These are phyloP conservation scores for Hydraecia micacea DNA, from an alignment of 2,888 invertebrate species.

Conservation along the genomic window DNA sequence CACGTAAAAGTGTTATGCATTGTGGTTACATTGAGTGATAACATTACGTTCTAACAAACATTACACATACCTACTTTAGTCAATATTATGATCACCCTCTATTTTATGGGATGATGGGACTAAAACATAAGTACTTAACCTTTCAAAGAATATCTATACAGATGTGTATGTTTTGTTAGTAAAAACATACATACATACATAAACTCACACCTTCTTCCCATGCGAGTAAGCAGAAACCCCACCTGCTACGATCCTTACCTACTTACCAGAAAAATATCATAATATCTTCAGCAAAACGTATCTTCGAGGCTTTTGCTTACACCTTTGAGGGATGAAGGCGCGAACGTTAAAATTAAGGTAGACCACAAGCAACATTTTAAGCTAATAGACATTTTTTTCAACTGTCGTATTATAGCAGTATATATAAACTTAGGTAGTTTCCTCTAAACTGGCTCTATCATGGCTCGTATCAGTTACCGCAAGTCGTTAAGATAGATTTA, in stretches of 20 bases:
- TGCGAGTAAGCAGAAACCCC: not conserved
- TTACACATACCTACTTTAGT: not conserved
- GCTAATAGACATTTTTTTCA: not conserved
- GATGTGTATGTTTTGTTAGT: not conserved
- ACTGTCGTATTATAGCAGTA: not conserved
- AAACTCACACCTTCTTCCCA: not conserved
- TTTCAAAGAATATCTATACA: not conserved
- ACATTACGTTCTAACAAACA: not conserved
- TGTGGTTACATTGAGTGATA: slow-evolving; percentile 20
- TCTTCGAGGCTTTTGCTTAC: not conserved
- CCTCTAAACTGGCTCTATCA: not conserved
- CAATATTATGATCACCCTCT: not conserved
- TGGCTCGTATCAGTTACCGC: not conserved
- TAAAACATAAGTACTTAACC: not conserved
- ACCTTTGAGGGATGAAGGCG: not conserved
- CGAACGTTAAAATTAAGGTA: not conserved
- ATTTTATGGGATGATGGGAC: not conserved
- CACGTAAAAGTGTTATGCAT: slow-evolving; percentile 36
- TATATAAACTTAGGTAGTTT: not conserved
- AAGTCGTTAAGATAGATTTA: slow-evolving; percentile 27
- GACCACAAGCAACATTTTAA: not conserved
- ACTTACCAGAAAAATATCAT: not conserved
- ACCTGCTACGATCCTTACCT: not conserved
- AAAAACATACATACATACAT: not conserved
- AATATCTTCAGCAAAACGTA: not conserved